These are phyloP conservation scores for Aradophagus sp. DNA, from an alignment of 1,140 invertebrate genomes.

Conservation along the genomic window DNA sequence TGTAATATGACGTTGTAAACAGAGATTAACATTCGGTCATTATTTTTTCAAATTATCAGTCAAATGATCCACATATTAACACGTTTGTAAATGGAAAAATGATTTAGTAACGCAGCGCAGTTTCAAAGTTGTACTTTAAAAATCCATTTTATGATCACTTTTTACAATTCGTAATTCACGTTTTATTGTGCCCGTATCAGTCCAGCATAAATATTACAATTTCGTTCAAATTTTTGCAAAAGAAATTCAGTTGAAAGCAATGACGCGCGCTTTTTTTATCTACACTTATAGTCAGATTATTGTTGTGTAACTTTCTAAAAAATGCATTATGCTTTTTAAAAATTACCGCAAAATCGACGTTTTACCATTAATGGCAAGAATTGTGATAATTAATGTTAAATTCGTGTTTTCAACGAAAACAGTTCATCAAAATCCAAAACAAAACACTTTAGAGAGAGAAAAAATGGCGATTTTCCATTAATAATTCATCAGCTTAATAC, in stretches of 20 bases:
- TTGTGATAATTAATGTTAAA: too few species aligned
- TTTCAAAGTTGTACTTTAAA: slow-evolving; percentile 23
- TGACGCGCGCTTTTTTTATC: too few species aligned
- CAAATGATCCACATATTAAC: slow-evolving; percentile 30
- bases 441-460: too few species aligned
- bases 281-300: too few species aligned
- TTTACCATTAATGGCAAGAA: too few species aligned
- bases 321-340: too few species aligned
- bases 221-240: slow-evolving; percentile 22
- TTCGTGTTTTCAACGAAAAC: too few species aligned
- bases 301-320: too few species aligned
- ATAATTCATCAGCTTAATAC: too few species aligned
- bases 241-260: slow-evolving; percentile 22
- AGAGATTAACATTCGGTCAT: slow-evolving; percentile 41
- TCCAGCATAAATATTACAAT: slow-evolving; percentile 22
- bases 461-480: too few species aligned
- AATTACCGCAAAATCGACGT: too few species aligned
- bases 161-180: slow-evolving; percentile 43
- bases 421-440: too few species aligned
- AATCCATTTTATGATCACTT: slow-evolving; percentile 23
- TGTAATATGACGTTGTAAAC: slow-evolving; percentile 18
- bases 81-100: slow-evolving; percentile 39
- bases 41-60: slow-evolving; percentile 39
- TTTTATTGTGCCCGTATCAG: slow-evolving; percentile 38
- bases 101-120: slow-evolving; percentile 28